Conservation (phyloP, 1,140 invertebrate genomes). For the Megalopta genalis region DNA sequence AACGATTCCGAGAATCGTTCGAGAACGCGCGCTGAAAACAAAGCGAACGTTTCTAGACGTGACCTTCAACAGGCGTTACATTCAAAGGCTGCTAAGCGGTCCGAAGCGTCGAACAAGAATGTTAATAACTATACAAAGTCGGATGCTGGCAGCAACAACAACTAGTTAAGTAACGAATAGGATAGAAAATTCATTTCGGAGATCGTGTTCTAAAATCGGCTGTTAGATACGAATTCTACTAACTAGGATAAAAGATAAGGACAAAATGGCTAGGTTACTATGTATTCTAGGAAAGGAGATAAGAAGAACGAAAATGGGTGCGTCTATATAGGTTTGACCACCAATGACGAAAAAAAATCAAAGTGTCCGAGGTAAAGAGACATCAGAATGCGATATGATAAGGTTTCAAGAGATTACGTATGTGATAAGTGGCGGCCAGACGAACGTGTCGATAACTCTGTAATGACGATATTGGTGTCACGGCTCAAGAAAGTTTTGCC, state of each 20-base stretch:
- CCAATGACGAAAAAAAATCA: neutral
- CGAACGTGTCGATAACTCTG: conserved; percentile 17
- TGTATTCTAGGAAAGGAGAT: neutral
- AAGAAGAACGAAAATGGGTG: neutral
- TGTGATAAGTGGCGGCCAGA: conserved; percentile 9
- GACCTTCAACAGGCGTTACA: neutral
- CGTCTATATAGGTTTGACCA: neutral
- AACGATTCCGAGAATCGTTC: neutral
- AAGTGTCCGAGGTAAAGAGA: neutral
- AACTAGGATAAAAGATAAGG: too few relatives aligned
- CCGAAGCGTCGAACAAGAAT: neutral
- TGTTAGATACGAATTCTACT: too few relatives aligned
- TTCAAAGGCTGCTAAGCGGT: neutral
- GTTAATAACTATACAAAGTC: neutral
- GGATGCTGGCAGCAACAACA: neutral
- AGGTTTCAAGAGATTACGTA: neutral
- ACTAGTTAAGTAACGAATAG: too few relatives aligned
- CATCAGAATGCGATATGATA: neutral
- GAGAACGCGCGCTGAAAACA: neutral
- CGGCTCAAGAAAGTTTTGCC: neutral
- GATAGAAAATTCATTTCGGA: too few relatives aligned
- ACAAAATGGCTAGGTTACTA: too few relatives aligned
- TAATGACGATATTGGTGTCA: neutral
- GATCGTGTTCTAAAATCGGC: too few relatives aligned
- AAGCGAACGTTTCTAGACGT: neutral